Conservation (phyloP, 2,888 invertebrate genomes). For the Hemistola chrysoprasaria region DNA sequence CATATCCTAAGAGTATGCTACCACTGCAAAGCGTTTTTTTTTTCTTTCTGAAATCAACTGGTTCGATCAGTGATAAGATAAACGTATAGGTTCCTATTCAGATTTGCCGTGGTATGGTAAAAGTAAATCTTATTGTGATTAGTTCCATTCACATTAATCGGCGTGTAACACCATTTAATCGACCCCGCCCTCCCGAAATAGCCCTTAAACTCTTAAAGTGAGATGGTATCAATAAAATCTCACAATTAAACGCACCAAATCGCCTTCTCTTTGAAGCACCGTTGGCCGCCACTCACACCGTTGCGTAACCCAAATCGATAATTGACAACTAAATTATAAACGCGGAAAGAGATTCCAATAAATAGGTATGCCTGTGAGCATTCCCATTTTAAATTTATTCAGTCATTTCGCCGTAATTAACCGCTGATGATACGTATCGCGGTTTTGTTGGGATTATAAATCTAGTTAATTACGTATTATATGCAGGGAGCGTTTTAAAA, state of each 20-base stretch:
- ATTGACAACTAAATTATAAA: conserved; percentile 25
- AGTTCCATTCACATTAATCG: not conserved
- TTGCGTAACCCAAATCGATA: conserved; percentile 25
- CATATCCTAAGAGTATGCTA: no score
- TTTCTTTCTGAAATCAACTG: no score
- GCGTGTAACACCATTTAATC: not conserved
- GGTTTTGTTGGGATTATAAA: conserved; percentile 17
- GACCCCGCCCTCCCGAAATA: conserved; percentile 15
- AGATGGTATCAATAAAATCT: conserved; percentile 25
- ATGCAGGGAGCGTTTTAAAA: no score
- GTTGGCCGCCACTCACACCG: conserved; percentile 29
- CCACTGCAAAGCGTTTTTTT: no score
- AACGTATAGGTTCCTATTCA: no score
- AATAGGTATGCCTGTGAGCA: conserved; percentile 24
- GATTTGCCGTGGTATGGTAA: no score
- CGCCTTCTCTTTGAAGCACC: conserved; percentile 13
- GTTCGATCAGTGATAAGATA: no score
- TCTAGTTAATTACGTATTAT: conserved; percentile 1
- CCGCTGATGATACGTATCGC: conserved; percentile 15
- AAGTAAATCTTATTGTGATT: no score
- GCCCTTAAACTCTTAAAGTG: conserved; percentile 19
- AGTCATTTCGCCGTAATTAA: conserved; percentile 29
- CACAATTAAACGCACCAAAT: conserved; percentile 23
- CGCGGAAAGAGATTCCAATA: conserved; percentile 28
- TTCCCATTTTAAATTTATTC: conserved; percentile 32